phyloP scores from a whole-genome alignment of 2,113 vertebrate genomes.

The Struthio camelus region DNA sequence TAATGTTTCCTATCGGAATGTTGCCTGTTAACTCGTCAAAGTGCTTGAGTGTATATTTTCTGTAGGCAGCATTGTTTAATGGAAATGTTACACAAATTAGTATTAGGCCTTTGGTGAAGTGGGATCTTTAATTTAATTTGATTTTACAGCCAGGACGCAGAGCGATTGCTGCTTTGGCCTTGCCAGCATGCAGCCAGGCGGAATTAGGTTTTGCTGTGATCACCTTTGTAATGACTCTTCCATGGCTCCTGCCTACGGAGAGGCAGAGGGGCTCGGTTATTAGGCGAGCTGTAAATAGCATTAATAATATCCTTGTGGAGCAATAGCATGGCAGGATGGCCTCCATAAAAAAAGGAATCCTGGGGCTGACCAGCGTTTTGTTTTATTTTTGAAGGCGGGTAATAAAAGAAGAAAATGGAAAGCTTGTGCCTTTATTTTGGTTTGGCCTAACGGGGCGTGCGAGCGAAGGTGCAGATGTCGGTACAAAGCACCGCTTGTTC shows the following conservation, averaged over 20 bases:
- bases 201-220: constrained; percentile 54
- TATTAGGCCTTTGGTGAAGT: constrained; percentile 70
- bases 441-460: background rate
- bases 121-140: constrained; percentile 78
- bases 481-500: background rate
- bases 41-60: constrained; percentile 47
- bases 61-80: constrained; percentile 71
- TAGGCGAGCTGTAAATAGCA: constrained; percentile 63
- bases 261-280: background rate
- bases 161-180: background rate
- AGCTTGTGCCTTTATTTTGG: constrained; percentile 27
- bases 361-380: background rate
- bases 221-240: constrained; percentile 58
- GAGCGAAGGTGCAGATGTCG: background rate
- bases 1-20: constrained; percentile 67
- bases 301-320: constrained; percentile 66
- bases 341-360: constrained; percentile 58
- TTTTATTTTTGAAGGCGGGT: background rate
- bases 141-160: constrained; percentile 68
- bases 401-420: constrained; percentile 49
- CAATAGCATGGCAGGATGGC: constrained; percentile 33
- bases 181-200: constrained; percentile 46
- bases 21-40: constrained; percentile 21
- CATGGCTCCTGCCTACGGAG: background rate
- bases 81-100: constrained; percentile 77